phyloP scores from a whole-genome alignment of 1,140 invertebrate genomes.

The Pararge aegeria region DNA sequence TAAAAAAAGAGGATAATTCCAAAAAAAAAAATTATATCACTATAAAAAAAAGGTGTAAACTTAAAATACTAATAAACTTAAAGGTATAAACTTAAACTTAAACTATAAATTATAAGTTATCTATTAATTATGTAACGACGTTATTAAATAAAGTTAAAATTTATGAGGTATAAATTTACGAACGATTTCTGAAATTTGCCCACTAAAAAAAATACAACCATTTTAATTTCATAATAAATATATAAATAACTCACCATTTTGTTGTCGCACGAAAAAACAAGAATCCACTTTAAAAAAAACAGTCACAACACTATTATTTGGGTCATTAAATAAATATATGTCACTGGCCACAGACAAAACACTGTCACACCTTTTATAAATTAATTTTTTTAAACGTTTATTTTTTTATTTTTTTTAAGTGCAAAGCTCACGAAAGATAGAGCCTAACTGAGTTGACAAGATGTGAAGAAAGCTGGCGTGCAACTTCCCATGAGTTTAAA shows the following conservation, averaged over 20 bases:
- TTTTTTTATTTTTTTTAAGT: neutral
- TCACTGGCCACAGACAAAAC: neutral
- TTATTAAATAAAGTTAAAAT: no score
- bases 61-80: no score
- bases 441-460: conserved; percentile 1
- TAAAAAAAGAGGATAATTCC: no score
- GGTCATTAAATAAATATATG: neutral
- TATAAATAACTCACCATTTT: neutral
- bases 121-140: no score
- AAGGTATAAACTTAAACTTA: no score
- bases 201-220: no score
- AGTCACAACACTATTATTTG: neutral
- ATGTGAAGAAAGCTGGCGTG: neutral
- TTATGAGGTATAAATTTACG: no score
- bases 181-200: no score
- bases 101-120: no score
- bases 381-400: neutral
- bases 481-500: neutral
- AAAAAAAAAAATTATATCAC: no score
- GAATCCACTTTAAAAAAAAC: neutral
- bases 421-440: neutral
- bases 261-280: neutral
- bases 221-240: neutral
- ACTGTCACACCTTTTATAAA: neutral
- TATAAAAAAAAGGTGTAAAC: no score